Base-by-base conservation (phyloP, 2,113 vertebrate genomes). In the Crocuta crocuta region DNA sequence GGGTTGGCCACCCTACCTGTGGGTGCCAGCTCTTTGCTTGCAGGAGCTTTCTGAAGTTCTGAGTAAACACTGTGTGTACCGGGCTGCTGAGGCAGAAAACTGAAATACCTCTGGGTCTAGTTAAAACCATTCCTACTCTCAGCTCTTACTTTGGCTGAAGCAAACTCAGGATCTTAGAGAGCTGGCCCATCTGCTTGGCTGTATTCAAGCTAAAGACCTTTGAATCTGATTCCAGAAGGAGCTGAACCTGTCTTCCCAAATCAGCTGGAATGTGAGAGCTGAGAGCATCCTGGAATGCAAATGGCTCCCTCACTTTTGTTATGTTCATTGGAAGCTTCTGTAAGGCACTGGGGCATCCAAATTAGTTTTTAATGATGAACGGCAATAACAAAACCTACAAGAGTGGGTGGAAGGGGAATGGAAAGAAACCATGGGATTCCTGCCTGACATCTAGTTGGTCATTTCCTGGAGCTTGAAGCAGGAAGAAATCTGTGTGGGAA, bases 321-420 rank as follows among this genome's bases (percentile, higher is more conserved):
- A 15, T 82, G 10, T 97, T 98, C 96, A 83, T 97, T 98, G 96
- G 83, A 97, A 98, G 93, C 19, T 95, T 98, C 87, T 71, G 2
- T 45, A 43, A 92, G 89, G 97, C 96, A 98, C 86, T 48, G 83
- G 83, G 91, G 71, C 81, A 92, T 28, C 94, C 48, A 91, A 97
- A 97, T 97, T 93, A 33, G 3, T 71, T n/a, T 95, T 91, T 82
- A 96, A 97, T 39, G 26, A 91, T 96, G 10, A 98, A 65, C 15
- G 96, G 43, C 68, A 68, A 65, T 83, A 97, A 97, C 63, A 48
- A 96, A 89, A 58, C 95, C 93, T 89, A 43, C 55, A 73, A 53
- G 85, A 97, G 91, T 93, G 68, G 43, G 65, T 96, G 45, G 48
- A 91, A 95, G 23, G 5, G n/a, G 50, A 97, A 58, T 58, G 23